These are phyloP conservation scores for Natrix natrix DNA, from an alignment of 2,797 vertebrate species.

Conservation along the genomic window DNA sequence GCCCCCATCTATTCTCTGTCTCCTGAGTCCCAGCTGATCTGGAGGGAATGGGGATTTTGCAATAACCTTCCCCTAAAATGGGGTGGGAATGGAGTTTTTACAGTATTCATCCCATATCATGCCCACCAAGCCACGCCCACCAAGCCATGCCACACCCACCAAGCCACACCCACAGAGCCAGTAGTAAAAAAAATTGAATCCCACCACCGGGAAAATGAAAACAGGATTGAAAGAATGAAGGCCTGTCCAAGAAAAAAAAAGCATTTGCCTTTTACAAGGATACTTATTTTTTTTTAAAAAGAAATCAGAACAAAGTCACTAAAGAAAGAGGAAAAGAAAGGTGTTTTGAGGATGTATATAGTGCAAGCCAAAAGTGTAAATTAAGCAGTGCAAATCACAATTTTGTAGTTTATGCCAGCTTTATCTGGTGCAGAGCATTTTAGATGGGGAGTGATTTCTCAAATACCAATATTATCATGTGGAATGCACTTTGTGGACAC, in stretches of 20 bases:
- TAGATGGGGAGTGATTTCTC: neutral
- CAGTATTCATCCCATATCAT: no score
- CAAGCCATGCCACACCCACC: no score
- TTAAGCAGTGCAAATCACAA: neutral
- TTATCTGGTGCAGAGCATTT: neutral
- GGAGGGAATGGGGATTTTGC: no score
- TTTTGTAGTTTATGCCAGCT: neutral
- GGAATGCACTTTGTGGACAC: neutral
- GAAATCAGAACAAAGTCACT: neutral
- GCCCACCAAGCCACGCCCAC: no score
- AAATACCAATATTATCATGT: neutral
- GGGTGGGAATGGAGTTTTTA: no score
- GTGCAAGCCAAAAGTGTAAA: neutral
- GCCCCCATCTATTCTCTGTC: no score
- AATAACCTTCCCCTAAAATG: no score
- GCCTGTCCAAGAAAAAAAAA: neutral
- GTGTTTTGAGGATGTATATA: neutral
- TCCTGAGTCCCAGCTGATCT: no score
- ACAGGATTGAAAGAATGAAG: neutral
- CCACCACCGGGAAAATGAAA: neutral
- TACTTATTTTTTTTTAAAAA: neutral
- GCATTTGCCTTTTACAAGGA: neutral
- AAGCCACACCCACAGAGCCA: no score
- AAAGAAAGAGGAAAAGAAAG: neutral
- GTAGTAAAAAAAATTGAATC: no score